Base-by-base conservation (phyloP, 2,797 vertebrate species). In the Gadopsis bispinosus region DNA sequence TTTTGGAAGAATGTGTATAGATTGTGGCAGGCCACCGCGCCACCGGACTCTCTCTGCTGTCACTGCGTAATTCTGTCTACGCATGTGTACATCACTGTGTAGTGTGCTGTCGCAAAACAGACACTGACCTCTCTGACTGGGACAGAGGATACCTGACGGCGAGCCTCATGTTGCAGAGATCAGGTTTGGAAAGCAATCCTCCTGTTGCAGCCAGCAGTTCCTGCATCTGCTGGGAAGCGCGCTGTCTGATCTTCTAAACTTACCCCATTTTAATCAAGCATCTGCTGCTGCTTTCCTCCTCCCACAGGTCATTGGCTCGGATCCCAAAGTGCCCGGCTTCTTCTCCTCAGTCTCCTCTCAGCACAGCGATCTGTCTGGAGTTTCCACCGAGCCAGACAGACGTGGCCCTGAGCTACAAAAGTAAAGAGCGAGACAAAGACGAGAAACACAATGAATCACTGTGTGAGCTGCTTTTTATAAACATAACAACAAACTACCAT, bases 191-290 rank as follows among this genome's bases (percentile, higher is more conserved):
- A 82, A n/a, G 3, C 33, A 75, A 83, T 78, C 69, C 51, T 80
- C 62, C 48, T 7, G 68, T 75, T 76, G 74, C 80, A 75, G 71
- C 66, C 66, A 33, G 47, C 63, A 83, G 73, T 77, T 82, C 73
- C 83, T 73, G 81, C 72, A 79, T 81, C 80, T 80, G 71, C 83
- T 75, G 76, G 83, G 83, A 84, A 76, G 22, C 20, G 3, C 6
- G 12, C 60, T 4, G 35, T 77, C 82, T 67, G 47, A 73, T 81
- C 83, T 68, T 68, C 83, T 87, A 82, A 85, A 93, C 92, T 84
- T 80, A 94, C 92, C 92, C 92, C 93, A 93, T 93, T 89, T 90
- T 91, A 90, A 90, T 92, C 86, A 86, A 80, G 74, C 77, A 78
- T 81, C 66, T 68, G 11, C 47, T 26, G 74, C 69, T 11, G 75